Conservation (phyloP, 2,888 invertebrate genomes). For the Atrina japonica region DNA sequence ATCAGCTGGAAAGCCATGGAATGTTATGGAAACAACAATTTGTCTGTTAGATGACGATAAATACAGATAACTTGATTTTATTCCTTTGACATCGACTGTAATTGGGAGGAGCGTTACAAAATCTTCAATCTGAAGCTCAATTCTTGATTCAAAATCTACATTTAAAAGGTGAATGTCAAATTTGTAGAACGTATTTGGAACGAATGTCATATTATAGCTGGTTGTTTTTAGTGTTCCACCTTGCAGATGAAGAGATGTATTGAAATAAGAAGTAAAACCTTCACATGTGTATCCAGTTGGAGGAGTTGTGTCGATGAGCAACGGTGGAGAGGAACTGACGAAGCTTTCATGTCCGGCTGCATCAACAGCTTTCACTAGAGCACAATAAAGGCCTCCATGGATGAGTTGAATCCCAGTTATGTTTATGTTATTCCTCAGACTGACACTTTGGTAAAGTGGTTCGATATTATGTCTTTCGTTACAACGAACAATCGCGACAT, state of each 20-base stretch:
- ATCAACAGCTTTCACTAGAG: slow-evolving; percentile 43
- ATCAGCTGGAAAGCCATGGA: background rate
- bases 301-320: slow-evolving; percentile 37
- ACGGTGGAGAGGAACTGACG: slow-evolving; percentile 17
- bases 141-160: too few species aligned
- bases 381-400: slow-evolving; percentile 30
- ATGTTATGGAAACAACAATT: too few species aligned
- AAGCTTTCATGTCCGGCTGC: slow-evolving; percentile 40
- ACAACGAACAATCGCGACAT: slow-evolving; percentile 33
- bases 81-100: too few species aligned
- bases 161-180: background rate
- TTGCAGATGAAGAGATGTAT: background rate
- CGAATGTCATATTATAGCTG: background rate
- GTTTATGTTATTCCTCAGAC: background rate
- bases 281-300: slow-evolving; percentile 30
- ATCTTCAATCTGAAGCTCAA: too few species aligned
- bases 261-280: background rate
- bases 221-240: background rate
- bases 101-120: too few species aligned
- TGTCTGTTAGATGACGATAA: too few species aligned
- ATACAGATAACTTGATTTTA: too few species aligned
- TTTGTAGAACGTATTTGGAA: slow-evolving; percentile 4
- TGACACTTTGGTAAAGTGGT: background rate
- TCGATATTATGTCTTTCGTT: slow-evolving; percentile 18
- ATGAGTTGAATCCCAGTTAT: slow-evolving; percentile 21